Conservation (phyloP, 2,888 invertebrate species). For the Acholoe squamosa region DNA sequence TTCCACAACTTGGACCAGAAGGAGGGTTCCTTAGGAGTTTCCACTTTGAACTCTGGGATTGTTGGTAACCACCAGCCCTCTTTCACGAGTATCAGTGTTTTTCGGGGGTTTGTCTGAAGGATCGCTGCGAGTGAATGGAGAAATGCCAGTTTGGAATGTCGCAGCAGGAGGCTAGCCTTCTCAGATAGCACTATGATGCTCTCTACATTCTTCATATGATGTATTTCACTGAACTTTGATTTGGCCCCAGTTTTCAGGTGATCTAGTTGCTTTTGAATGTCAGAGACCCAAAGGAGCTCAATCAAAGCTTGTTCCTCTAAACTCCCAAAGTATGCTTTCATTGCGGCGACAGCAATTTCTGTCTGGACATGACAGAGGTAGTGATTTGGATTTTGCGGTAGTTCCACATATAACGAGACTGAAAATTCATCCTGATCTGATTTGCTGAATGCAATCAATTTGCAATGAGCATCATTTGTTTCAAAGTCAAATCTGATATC, state of each 20-base stretch:
- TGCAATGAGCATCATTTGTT: background rate
- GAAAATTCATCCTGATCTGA: background rate
- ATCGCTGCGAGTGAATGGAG: background rate
- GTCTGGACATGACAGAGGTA: conserved; percentile 13
- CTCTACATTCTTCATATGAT: background rate
- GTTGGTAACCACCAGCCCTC: background rate
- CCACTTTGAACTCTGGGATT: background rate
- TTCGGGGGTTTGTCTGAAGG: background rate
- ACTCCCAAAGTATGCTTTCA: conserved; percentile 16
- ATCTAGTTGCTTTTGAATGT: background rate
- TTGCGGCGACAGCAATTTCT: background rate
- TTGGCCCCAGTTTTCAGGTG: background rate
- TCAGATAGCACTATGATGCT: background rate
- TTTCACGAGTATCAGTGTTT: background rate
- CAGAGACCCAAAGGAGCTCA: background rate
- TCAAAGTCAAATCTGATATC: background rate
- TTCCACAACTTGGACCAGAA: too few species aligned
- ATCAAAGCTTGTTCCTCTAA: background rate
- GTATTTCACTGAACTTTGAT: background rate
- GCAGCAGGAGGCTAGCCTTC: background rate
- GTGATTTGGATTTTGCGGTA: background rate
- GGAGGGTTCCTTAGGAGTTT: background rate
- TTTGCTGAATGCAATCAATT: background rate
- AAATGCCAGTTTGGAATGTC: background rate
- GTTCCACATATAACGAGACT: background rate